Percentiles rank a stretch among this genome's conserved stretches.
These are phyloP conservation scores for Hestina assimilis DNA, from an alignment of 1,140 invertebrate species.

Conservation along the genomic window DNA sequence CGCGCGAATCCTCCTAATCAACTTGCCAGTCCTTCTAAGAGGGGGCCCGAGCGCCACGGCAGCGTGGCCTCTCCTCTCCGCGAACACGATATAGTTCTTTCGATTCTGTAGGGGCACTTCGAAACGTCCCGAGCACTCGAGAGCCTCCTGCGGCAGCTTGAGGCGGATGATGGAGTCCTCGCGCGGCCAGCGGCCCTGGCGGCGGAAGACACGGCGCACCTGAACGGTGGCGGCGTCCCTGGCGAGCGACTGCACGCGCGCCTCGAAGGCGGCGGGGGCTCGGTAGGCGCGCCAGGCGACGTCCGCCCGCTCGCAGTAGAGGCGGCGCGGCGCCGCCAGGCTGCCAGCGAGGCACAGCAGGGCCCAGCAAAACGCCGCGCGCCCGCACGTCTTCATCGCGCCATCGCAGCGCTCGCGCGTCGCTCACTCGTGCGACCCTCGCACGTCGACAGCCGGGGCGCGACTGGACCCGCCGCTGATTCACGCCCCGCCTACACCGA, in stretches of 20 bases:
- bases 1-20: constrained; percentile 63
- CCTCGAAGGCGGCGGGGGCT: constrained; percentile 69
- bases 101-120: constrained; percentile 68
- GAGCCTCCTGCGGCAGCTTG: constrained; percentile 49
- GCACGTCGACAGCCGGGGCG: constrained; percentile 59
- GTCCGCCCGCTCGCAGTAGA: constrained; percentile 72
- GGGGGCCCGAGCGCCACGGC: constrained; percentile 69
- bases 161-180: constrained; percentile 61
- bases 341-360: constrained; percentile 57
- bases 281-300: constrained; percentile 72
- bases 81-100: constrained; percentile 73
- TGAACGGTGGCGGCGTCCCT: constrained; percentile 62
- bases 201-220: constrained; percentile 56
- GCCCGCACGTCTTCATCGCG: constrained; percentile 66
- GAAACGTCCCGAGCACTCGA: constrained; percentile 64
- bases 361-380: constrained; percentile 69
- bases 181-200: constrained; percentile 64
- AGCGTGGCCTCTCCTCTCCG: constrained; percentile 62
- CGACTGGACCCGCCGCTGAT: constrained; percentile 47
- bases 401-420: constrained; percentile 62
- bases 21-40: constrained; percentile 57
- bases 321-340: constrained; percentile 64
- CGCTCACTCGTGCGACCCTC: constrained; percentile 47
- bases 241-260: constrained; percentile 65
- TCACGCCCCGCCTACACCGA: constrained; percentile 67